Evolutionary conservation across 2,797 vertebrate genomes (phyloP), one percentile per base, ranked within the genome.

Genomic region (Pelochelys cantorii): DNA sequence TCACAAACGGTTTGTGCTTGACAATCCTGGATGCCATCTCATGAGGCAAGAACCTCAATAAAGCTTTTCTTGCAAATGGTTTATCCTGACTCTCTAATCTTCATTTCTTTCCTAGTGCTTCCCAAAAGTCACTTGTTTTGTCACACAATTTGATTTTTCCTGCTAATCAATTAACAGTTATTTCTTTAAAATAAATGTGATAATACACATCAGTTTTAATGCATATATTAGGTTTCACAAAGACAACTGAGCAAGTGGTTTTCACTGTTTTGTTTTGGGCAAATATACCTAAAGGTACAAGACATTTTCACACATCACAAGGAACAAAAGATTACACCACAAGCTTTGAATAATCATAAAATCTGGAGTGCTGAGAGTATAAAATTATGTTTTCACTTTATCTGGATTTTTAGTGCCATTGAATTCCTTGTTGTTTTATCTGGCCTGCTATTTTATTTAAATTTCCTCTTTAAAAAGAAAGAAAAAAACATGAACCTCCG

Each of bases 101-200:
- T 17, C 37, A 83, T 82, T 15, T 5, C 20, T 57, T 60, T 34
- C 22, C 29, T 48, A 83, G 27, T 53, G 2, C n/a, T 90, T 93
- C 68, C 54, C 82, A 78, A 75, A 60, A 77, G n/a, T 88, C 48
- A n/a, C 57, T 13, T 91, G 31, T 88, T 96, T 89, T 54, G 52
- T 20, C n/a, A 34, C 89, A n/a, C 7, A 1, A 0, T 71, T 89
- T 83, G 12, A 37, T 77, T 56, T 93, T 92, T 84, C 18, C 78
- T 84, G 13, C 57, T 90, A 87, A 92, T 71, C 55, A 60, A 37
- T 65, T 81, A 86, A 86, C 0, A 0, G 53, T 94, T 86, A 29
- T 84, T 60, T 89, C 71, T 84, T 94, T 90, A 86, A 90, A 96
- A 93, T 84, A 17, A 84, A 82, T 74, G 23, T 82, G 89, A 54